Percentiles rank a stretch among this genome's conserved stretches.
phyloP scores from a whole-genome alignment of 2,113 vertebrate species.

The Chlorodrepanis virens region DNA sequence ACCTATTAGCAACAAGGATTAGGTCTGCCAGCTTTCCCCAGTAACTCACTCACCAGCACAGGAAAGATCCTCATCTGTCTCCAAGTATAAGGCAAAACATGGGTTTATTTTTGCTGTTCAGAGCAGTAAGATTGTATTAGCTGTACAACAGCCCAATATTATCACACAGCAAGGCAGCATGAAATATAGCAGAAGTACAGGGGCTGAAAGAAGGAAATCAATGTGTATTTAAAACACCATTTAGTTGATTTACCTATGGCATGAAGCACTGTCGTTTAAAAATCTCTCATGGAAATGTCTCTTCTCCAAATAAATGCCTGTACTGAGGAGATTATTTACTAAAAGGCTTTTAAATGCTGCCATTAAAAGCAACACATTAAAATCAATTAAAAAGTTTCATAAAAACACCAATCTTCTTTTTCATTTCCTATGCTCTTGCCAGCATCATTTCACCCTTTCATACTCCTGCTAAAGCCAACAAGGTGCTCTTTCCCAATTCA shows the following conservation, averaged over 20 bases:
- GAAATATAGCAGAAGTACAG: not conserved
- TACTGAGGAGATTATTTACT: constrained; percentile 13
- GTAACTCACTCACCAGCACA: not conserved
- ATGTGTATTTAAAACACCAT: constrained; percentile 41
- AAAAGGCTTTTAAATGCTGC: constrained; percentile 32
- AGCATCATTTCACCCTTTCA: not conserved
- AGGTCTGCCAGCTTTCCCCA: not conserved
- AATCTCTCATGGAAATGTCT: not conserved
- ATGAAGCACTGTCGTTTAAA: constrained; percentile 15
- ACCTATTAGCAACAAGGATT: not conserved
- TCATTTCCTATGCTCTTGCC: not conserved
- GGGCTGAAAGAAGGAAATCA: not conserved
- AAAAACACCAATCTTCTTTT: constrained; percentile 1
- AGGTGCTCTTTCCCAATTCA: not conserved
- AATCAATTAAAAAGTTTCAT: constrained; percentile 48
- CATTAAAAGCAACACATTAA: constrained; percentile 39
- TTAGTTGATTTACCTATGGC: constrained; percentile 33
- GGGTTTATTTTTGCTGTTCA: not conserved
- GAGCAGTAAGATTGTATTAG: not conserved
- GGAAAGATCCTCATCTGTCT: not conserved
- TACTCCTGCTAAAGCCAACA: not conserved
- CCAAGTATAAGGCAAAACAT: not conserved
- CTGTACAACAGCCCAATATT: not conserved
- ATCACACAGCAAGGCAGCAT: not conserved
- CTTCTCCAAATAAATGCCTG: constrained; percentile 9